Percentiles rank a stretch among this genome's conserved stretches.
phyloP scores from a whole-genome alignment of 2,888 invertebrate species.

The Pyrrhosoma nymphula region DNA sequence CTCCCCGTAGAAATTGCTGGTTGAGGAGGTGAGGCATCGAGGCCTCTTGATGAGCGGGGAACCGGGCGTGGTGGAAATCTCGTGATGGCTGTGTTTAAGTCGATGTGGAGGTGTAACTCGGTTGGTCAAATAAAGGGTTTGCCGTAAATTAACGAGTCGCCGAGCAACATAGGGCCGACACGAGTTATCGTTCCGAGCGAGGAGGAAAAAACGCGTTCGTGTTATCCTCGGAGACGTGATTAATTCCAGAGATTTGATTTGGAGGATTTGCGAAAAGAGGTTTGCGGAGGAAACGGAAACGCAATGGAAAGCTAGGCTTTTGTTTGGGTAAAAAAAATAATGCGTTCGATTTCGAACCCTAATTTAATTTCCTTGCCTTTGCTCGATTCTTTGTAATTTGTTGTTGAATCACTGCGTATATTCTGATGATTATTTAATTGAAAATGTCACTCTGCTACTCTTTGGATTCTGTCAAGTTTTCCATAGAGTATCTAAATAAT shows the following conservation, averaged over 20 bases:
- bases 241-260: background rate
- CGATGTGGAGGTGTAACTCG: background rate
- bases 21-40: slow-evolving; percentile 3
- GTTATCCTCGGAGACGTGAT: background rate
- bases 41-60: background rate
- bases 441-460: too few species aligned
- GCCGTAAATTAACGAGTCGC: background rate
- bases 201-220: background rate
- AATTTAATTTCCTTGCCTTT: too few species aligned
- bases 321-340: too few species aligned
- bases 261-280: background rate
- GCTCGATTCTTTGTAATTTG: too few species aligned
- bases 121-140: background rate
- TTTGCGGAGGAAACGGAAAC: background rate
- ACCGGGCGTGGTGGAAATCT: background rate
- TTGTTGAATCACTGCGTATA: too few species aligned
- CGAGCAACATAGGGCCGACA: background rate
- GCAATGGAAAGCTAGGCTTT: background rate
- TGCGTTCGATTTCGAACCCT: too few species aligned
- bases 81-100: background rate
- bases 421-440: too few species aligned
- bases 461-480: too few species aligned
- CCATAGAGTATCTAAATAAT: too few species aligned
- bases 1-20: background rate
- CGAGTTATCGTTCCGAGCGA: background rate